Evolutionary conservation across 2,113 vertebrate genomes (phyloP).

Genomic region (Antigone vipio): DNA sequence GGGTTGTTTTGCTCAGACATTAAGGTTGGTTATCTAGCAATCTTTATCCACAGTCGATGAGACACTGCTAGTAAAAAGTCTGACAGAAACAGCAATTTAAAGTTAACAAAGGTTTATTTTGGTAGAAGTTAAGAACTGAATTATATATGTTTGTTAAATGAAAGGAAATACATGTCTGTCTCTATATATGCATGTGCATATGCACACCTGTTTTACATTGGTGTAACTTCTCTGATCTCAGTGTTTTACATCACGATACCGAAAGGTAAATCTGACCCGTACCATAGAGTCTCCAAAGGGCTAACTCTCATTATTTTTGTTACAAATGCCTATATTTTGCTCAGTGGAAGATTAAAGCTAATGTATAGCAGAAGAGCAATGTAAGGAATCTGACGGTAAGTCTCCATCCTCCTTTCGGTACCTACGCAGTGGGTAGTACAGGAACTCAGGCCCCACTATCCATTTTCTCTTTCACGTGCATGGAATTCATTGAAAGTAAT

Average conservation of each 20-base stretch:
- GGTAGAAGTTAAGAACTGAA: neutral
- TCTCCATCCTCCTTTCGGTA: slow-evolving; percentile 53
- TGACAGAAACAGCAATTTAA: neutral
- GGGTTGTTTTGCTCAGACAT: neutral
- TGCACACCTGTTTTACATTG: slow-evolving; percentile 61
- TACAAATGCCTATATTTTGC: slow-evolving; percentile 52
- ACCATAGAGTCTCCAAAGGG: slow-evolving; percentile 49
- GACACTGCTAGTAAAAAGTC: neutral
- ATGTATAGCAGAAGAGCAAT: slow-evolving; percentile 68
- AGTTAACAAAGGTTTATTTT: neutral
- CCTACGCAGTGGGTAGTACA: slow-evolving; percentile 39
- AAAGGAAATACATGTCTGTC: neutral
- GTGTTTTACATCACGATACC: neutral
- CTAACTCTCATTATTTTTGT: slow-evolving; percentile 46
- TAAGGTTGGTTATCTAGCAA: neutral
- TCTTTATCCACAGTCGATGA: neutral
- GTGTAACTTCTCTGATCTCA: slow-evolving; percentile 54
- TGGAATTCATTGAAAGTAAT: slow-evolving; percentile 78
- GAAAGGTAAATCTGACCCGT: slow-evolving; percentile 45
- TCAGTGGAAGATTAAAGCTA: slow-evolving; percentile 70
- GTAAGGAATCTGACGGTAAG: slow-evolving; percentile 56
- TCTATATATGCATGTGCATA: neutral
- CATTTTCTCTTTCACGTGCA: slow-evolving; percentile 59
- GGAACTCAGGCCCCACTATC: slow-evolving; percentile 49
- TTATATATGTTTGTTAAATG: neutral